These are phyloP conservation scores for Hydropsyche betteni DNA, from an alignment of 2,888 invertebrate genomes.

Conservation along the genomic window DNA sequence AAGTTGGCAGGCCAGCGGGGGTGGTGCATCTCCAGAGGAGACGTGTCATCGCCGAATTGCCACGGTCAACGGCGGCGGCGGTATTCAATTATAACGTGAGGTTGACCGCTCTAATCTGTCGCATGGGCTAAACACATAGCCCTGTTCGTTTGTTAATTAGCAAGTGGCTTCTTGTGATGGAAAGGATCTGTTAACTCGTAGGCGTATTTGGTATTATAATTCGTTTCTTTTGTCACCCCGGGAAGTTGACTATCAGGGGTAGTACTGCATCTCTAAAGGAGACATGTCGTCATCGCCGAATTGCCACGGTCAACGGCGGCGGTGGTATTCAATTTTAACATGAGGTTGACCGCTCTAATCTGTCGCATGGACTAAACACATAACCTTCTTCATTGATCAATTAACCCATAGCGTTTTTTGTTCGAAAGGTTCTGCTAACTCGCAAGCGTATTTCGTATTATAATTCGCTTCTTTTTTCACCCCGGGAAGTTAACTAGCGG, in stretches of 20 bases:
- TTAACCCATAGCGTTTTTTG: no score
- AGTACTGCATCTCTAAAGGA: no score
- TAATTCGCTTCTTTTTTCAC: neutral
- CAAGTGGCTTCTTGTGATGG: no score
- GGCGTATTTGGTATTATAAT: neutral
- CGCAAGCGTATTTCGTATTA: neutral
- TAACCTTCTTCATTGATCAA: no score
- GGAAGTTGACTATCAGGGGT: neutral
- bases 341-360: no score
- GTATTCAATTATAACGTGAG: neutral
- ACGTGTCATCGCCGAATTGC: neutral
- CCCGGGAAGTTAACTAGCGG: neutral
- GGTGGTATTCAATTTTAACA: neutral
- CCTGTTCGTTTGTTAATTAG: no score
- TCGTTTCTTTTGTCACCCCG: neutral
- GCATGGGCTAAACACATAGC: no score
- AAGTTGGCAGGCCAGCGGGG: constrained; percentile 21
- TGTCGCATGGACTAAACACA: no score
- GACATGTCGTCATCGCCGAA: no score
- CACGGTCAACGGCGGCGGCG: neutral
- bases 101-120: no score
- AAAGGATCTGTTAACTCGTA: no score
- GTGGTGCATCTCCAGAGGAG: neutral
- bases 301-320: neutral
- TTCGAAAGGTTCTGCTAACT: no score